Evolutionary conservation across 2,113 vertebrate genomes (phyloP).

Genomic region (Phoenicopterus ruber): DNA sequence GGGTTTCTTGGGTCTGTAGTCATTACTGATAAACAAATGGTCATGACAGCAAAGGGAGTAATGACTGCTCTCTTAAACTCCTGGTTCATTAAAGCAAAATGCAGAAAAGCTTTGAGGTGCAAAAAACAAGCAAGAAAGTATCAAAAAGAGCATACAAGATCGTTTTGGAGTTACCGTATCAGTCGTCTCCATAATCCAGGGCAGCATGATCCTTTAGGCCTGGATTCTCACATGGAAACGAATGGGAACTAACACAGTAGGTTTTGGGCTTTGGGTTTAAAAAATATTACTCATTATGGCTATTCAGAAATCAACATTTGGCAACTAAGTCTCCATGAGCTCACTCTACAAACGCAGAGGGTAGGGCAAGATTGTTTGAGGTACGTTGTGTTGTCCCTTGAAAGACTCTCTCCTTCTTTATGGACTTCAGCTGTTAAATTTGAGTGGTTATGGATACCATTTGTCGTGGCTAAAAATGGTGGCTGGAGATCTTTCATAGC

Average conservation of each 20-base stretch:
- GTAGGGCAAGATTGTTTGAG: background rate
- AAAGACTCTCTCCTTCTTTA: background rate
- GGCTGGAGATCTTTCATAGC: background rate
- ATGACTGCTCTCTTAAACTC: background rate
- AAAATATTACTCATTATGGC: background rate
- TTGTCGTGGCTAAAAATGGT: background rate
- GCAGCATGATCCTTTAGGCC: background rate
- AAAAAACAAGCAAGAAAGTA: background rate
- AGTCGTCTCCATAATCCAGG: background rate
- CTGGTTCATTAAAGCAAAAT: background rate
- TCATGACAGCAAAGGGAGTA: background rate
- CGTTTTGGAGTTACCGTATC: background rate
- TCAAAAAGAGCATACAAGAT: background rate
- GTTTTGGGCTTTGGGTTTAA: background rate
- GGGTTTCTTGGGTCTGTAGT: background rate
- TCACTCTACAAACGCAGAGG: fast-evolving
- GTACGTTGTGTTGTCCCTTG: background rate
- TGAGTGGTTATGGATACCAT: background rate
- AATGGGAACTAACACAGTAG: background rate
- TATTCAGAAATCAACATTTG: background rate
- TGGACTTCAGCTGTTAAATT: background rate
- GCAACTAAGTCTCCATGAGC: background rate
- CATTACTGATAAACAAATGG: background rate
- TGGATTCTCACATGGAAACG: background rate
- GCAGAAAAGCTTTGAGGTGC: background rate